Percentiles rank a stretch among this genome's conserved stretches.
phyloP scores from a whole-genome alignment of 2,113 vertebrate species.

The Pungitius pungitius region DNA sequence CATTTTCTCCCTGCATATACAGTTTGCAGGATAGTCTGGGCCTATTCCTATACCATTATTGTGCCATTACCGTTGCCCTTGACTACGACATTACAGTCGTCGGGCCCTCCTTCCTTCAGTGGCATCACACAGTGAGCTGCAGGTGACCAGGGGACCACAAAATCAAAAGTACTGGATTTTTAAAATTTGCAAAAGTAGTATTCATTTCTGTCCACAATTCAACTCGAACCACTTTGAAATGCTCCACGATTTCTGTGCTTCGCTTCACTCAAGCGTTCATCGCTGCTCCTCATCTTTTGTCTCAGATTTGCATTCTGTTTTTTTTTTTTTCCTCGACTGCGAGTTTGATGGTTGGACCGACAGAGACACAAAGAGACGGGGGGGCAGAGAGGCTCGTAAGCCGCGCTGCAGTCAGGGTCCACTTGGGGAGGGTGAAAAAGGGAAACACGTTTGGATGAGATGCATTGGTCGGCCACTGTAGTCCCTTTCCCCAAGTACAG shows the following conservation, averaged over 20 bases:
- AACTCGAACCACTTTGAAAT: background rate
- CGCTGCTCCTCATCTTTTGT: background rate
- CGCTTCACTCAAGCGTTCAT: background rate
- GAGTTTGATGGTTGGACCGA: background rate
- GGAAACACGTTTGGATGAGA: slow-evolving; percentile 81
- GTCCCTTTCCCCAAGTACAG: slow-evolving; percentile 71
- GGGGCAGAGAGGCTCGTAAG: slow-evolving; percentile 14
- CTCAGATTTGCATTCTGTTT: background rate
- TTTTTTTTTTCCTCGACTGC: background rate
- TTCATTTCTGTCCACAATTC: background rate
- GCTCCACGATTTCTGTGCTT: background rate
- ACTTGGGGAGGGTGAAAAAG: slow-evolving; percentile 64
- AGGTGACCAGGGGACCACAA: background rate
- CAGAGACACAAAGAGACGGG: slow-evolving; percentile 16
- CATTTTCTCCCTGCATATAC: background rate
- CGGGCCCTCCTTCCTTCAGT: background rate
- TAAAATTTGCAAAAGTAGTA: background rate
- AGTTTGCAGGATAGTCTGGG: slow-evolving; percentile 1
- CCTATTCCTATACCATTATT: background rate
- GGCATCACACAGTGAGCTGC: background rate
- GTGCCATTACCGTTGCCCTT: slow-evolving; percentile 14
- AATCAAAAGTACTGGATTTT: background rate
- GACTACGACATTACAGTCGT: background rate
- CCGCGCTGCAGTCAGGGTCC: slow-evolving; percentile 50
- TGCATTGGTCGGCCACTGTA: slow-evolving; percentile 66